Percentiles rank a stretch among this genome's conserved stretches.
Evolutionary conservation across 2,113 vertebrate species (phyloP).

Genomic region (Glaucomys volans): DNA sequence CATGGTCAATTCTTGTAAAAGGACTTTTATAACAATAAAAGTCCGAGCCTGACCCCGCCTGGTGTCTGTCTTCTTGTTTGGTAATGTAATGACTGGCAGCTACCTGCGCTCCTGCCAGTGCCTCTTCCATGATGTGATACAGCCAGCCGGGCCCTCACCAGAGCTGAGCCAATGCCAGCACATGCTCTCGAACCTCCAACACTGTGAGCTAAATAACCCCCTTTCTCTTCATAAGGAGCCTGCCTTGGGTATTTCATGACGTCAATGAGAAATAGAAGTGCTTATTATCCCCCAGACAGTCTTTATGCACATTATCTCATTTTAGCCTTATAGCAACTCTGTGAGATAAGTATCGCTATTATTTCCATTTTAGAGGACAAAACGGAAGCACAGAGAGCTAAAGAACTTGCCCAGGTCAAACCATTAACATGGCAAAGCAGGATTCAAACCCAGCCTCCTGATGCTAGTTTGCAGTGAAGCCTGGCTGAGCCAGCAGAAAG

Average conservation of each 20-base stretch:
- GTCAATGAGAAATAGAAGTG: not conserved
- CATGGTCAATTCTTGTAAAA: not conserved
- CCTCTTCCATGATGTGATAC: not conserved
- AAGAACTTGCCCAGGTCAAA: conserved; percentile 38
- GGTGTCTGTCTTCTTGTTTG: not conserved
- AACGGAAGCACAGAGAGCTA: not conserved
- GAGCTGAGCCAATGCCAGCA: not conserved
- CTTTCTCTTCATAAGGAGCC: not conserved
- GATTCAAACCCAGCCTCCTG: not conserved
- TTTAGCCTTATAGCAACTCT: conserved; percentile 44
- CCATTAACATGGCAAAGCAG: not conserved
- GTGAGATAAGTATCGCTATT: not conserved
- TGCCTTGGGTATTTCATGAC: not conserved
- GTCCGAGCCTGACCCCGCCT: not conserved
- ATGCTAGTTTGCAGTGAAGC: not conserved
- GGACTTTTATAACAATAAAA: not conserved
- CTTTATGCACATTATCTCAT: not conserved
- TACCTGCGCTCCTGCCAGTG: not conserved
- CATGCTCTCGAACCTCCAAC: not conserved
- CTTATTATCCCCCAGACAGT: not conserved
- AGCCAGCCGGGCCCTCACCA: not conserved
- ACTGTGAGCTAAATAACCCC: not conserved
- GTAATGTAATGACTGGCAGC: not conserved
- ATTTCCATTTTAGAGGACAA: conserved; percentile 3
- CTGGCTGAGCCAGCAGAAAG: not conserved